Evolutionary conservation across 2,888 invertebrate species (phyloP).

Genomic region (Patella depressa): DNA sequence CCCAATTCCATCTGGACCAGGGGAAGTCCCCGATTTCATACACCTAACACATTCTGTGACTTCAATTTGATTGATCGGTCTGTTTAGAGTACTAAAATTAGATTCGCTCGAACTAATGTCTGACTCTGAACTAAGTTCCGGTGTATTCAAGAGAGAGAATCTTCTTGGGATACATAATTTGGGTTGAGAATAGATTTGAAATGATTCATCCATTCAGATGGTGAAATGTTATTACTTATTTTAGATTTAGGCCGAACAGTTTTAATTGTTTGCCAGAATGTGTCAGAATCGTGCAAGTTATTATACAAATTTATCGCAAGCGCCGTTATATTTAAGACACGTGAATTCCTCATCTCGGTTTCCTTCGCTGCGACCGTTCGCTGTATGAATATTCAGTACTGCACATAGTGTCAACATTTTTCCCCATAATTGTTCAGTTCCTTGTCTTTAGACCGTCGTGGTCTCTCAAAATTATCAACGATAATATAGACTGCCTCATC

Average conservation of each 20-base stretch:
- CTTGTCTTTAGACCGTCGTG: too few species aligned
- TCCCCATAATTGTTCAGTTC: too few species aligned
- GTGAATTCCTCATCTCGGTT: too few species aligned
- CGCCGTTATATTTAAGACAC: too few species aligned
- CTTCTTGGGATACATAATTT: background rate
- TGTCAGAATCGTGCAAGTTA: background rate
- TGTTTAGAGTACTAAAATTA: background rate
- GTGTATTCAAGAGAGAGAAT: background rate
- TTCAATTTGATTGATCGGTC: background rate
- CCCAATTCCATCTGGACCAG: too few species aligned
- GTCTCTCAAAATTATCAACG: too few species aligned
- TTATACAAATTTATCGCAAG: background rate
- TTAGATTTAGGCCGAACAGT: background rate
- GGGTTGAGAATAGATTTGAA: background rate
- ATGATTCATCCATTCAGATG: background rate
- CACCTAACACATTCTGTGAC: background rate
- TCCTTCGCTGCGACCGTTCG: too few species aligned
- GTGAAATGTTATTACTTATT: background rate
- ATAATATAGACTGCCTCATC: too few species aligned
- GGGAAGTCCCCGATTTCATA: background rate
- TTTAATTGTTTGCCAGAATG: background rate
- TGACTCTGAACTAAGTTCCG: background rate
- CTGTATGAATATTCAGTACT: too few species aligned
- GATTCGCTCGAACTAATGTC: too few species aligned
- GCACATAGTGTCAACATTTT: too few species aligned